These are phyloP conservation scores for Nineta flava DNA, from an alignment of 2,888 invertebrate genomes.

Conservation along the genomic window DNA sequence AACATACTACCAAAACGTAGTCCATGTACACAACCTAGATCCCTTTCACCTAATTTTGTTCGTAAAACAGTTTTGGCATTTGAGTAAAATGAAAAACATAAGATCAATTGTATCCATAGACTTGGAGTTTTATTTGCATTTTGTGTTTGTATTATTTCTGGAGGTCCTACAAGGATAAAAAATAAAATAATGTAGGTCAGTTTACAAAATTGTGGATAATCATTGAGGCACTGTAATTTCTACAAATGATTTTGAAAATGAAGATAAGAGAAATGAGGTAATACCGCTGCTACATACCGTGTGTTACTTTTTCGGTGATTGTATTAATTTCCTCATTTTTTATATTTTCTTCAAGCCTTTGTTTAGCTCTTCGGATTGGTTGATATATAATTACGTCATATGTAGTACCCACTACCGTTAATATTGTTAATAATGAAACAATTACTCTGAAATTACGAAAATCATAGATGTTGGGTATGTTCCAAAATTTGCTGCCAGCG, in stretches of 20 bases:
- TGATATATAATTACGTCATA: constrained; percentile 21
- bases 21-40: constrained; percentile 31
- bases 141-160: neutral
- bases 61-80: constrained; percentile 29
- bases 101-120: constrained; percentile 17
- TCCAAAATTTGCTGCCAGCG: no score
- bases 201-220: neutral
- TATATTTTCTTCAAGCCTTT: neutral
- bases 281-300: no score
- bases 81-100: constrained; percentile 33
- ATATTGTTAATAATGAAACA: constrained; percentile 14
- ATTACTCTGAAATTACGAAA: constrained; percentile 16
- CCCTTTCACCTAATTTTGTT: constrained; percentile 21
- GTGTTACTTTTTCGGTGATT: no score
- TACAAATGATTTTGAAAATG: no score
- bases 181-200: neutral
- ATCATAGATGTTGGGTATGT: no score
- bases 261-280: no score
- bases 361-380: constrained; percentile 9
- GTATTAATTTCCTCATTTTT: no score
- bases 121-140: neutral
- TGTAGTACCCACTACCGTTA: constrained; percentile 22
- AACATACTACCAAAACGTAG: constrained; percentile 35
- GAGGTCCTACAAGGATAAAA: neutral
- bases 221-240: no score